A percentile compares a stretch with the other conserved stretches of the same genome.
These are phyloP conservation scores for Seira ritae DNA, from an alignment of 2,888 invertebrate genomes.

Conservation along the genomic window DNA sequence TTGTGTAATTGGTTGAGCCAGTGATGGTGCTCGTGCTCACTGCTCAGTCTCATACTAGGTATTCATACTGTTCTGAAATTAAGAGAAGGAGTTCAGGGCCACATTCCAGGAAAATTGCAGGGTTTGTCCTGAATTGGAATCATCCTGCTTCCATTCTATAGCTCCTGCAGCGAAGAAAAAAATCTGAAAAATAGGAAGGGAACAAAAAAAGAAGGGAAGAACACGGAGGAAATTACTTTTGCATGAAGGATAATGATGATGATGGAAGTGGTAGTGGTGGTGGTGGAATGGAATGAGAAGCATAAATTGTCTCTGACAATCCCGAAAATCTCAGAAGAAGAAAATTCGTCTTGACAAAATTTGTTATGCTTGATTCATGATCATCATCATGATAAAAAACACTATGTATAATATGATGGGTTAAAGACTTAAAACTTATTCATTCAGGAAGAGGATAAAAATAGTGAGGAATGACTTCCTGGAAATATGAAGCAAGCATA, in stretches of 20 bases:
- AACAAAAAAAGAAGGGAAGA: neutral
- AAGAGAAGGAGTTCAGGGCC: neutral
- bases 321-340: too few relatives aligned
- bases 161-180: too few relatives aligned
- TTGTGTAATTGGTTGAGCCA: conserved; percentile 7
- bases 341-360: too few relatives aligned
- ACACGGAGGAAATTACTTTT: conserved; percentile 7
- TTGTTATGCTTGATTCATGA: too few relatives aligned
- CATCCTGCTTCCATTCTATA: neutral
- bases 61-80: neutral
- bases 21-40: too few relatives aligned
- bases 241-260: neutral
- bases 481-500: neutral
- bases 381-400: too few relatives aligned
- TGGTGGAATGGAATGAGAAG: neutral
- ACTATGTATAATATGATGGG: too few relatives aligned
- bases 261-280: neutral
- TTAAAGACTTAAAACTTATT: too few relatives aligned
- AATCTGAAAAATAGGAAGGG: too few relatives aligned
- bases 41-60: neutral
- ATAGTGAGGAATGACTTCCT: neutral
- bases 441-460: too few relatives aligned
- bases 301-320: neutral
- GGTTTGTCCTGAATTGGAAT: neutral
- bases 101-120: neutral